Evolutionary conservation across 2,888 invertebrate species (phyloP).

Genomic region (Pandemis heparana): DNA sequence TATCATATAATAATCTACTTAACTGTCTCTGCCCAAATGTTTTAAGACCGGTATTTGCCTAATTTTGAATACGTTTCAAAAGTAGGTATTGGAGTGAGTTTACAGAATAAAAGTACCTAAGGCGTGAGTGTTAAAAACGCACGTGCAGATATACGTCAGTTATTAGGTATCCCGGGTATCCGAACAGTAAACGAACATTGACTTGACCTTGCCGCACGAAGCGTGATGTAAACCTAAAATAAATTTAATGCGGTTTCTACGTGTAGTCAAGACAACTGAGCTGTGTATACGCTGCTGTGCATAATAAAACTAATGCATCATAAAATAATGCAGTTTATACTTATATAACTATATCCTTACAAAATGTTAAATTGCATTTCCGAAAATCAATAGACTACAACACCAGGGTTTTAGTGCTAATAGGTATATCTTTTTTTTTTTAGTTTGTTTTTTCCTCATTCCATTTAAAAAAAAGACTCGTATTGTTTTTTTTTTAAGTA

Average conservation of each 20-base stretch:
- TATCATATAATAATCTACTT: background rate
- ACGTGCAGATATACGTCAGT: conserved; percentile 25
- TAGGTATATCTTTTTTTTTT: too few relatives aligned
- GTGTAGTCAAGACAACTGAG: background rate
- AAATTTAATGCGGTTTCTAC: conserved; percentile 23
- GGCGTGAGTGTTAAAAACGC: conserved; percentile 1
- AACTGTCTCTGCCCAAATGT: too few relatives aligned
- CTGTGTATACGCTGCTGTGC: background rate
- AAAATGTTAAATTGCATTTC: too few relatives aligned
- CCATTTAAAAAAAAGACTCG: too few relatives aligned
- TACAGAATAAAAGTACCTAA: background rate
- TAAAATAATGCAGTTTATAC: conserved; percentile 16
- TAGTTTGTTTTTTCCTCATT: too few relatives aligned
- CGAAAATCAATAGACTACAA: too few relatives aligned
- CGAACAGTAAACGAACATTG: conserved; percentile 25
- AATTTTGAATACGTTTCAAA: too few relatives aligned
- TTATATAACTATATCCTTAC: background rate
- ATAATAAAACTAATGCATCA: too few relatives aligned
- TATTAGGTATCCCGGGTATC: conserved; percentile 6
- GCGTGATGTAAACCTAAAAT: conserved; percentile 32
- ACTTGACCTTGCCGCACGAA: conserved; percentile 31
- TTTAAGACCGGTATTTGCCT: too few relatives aligned
- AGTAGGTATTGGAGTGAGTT: background rate
- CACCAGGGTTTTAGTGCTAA: too few relatives aligned
- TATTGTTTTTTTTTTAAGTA: too few relatives aligned